These are phyloP conservation scores for Arion vulgaris DNA, from an alignment of 1,140 invertebrate genomes.

Conservation along the genomic window DNA sequence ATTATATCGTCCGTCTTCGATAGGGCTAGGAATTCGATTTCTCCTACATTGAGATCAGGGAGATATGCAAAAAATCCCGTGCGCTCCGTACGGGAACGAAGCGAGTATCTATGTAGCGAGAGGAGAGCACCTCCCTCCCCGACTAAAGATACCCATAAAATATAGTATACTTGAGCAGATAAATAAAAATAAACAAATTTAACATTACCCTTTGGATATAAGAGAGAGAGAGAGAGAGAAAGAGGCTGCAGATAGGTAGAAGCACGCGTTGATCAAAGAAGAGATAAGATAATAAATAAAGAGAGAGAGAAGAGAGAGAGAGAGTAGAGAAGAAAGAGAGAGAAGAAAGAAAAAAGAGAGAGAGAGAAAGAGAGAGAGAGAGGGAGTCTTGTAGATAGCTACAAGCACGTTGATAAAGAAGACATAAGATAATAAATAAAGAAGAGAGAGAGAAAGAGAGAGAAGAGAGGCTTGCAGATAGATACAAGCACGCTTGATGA, in stretches of 20 bases:
- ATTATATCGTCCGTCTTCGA: too few species aligned
- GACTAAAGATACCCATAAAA: neutral
- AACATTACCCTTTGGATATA: too few species aligned
- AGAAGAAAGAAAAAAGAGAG: neutral
- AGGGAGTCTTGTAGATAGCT: neutral
- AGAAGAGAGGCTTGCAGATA: conserved; percentile 2
- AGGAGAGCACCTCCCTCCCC: too few species aligned
- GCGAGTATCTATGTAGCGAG: too few species aligned
- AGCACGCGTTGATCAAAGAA: neutral
- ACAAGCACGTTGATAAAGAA: too few species aligned
- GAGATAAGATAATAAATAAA: neutral
- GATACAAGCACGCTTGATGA: neutral
- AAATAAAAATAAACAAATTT: too few species aligned
- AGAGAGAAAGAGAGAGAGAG: conserved; percentile 1
- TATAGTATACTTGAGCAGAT: too few species aligned
- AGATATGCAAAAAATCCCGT: too few species aligned
- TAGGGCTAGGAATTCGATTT: too few species aligned
- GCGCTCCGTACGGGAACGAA: too few species aligned
- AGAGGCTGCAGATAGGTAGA: neutral
- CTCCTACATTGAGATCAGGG: too few species aligned
- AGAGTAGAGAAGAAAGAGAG: neutral
- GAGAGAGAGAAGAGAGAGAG: neutral
- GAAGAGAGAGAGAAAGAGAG: conserved; percentile 4
- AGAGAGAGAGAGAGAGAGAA: neutral
- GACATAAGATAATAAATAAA: neutral